Base-by-base conservation (phyloP, 2,113 vertebrate species). In the Leuciscus idus region DNA sequence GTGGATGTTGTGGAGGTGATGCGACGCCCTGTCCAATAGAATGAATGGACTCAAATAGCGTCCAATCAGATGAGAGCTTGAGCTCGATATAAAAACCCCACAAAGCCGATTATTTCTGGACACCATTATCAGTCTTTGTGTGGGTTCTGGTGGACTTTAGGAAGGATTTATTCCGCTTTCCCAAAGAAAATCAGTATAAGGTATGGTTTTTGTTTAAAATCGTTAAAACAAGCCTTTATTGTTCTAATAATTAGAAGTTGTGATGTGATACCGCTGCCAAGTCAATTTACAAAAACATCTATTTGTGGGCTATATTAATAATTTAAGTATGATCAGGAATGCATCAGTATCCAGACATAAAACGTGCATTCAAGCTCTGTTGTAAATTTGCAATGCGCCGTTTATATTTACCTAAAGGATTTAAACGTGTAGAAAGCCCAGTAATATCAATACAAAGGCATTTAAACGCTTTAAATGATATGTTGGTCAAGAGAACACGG, bases 1-100 rank as follows among this genome's bases (percentile, higher is more conserved):
- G 83, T 86, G 78, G 87, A 85, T 79, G 88, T 74, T 79, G 88
- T 64, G 74, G 55, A 61, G 26, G 83, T 81, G 83, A 78, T 84
- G 85, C 68, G 46, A 79, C 66, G 52, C 73, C 59, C 68, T 59
- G 55, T 84, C 88, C 96, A 96, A 96, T 96, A 92, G 94, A 96
- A 96, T 96, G 96, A 97, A 96, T 96, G 96, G 96, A 94, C 92
- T 96, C 95, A 96, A 96, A 96, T 96, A 96, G 81, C 90, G 43
- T 86, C 96, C 96, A 97, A 96, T 96, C 85, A 92, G 86, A 36
- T 8, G 57, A 59, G 0, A 30, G 89, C 43, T 85, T 72, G 8
- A 30, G 66, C 66, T 70, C 55, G 94, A 95, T 96, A 97, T 96
- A 96, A 94, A 76, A 85, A 48, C 87, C 84, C 88, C 89, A 90